A percentile compares a stretch with the other conserved stretches of the same genome.
These are phyloP conservation scores for Hydrolagus colliei DNA, from an alignment of 2,797 vertebrate genomes.

Conservation along the genomic window DNA sequence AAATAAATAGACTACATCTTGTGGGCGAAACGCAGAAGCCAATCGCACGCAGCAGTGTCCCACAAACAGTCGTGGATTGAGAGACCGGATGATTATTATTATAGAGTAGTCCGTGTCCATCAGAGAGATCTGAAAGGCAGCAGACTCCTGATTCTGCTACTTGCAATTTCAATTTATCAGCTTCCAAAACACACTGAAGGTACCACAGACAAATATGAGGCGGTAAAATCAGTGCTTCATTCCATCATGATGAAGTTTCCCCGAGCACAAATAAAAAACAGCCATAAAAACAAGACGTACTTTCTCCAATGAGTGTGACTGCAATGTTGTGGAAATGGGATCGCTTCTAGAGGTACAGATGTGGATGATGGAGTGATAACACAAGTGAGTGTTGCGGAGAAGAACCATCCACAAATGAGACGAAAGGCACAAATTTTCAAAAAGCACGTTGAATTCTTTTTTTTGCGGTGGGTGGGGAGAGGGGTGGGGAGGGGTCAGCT, in stretches of 20 bases:
- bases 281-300: neutral
- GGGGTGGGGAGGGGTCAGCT: too few species aligned
- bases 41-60: too few species aligned
- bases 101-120: neutral
- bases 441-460: neutral
- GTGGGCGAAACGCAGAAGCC: too few species aligned
- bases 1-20: too few species aligned
- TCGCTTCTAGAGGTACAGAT: neutral
- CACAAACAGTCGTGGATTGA: too few species aligned
- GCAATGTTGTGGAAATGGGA: neutral
- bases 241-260: neutral
- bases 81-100: too few species aligned
- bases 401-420: neutral
- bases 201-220: neutral
- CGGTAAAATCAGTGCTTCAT: conserved; percentile 2
- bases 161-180: neutral
- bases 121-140: neutral
- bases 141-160: neutral
- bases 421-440: neutral
- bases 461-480: too few species aligned
- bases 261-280: neutral
- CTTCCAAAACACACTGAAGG: neutral
- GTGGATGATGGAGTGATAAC: neutral
- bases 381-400: neutral
- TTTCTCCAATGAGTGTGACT: neutral